Percentiles rank a stretch among this genome's conserved stretches.
These are phyloP conservation scores for Pachypsylla venusta DNA, from an alignment of 1,140 invertebrate species.

Conservation along the genomic window DNA sequence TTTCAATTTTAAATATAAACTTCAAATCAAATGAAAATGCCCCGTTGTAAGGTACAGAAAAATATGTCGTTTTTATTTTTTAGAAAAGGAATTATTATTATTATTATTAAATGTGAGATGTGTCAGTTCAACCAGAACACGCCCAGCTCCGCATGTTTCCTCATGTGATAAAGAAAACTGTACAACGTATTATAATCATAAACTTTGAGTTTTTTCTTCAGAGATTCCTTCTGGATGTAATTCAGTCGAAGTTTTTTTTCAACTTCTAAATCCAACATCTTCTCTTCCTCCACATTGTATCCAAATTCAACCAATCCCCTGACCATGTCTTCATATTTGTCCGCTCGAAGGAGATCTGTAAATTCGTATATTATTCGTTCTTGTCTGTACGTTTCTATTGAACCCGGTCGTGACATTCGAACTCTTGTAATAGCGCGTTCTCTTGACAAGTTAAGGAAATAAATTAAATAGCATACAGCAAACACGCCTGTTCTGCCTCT, in stretches of 20 bases:
- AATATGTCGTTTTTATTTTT: no score
- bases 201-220: not conserved
- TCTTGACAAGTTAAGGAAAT: slow-evolving; percentile 40
- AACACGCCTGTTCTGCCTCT: slow-evolving; percentile 50
- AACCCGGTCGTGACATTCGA: slow-evolving; percentile 42
- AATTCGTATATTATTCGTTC: slow-evolving; percentile 2
- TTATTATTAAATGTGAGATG: no score
- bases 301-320: not conserved
- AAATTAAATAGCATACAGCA: slow-evolving; percentile 50
- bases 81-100: no score
- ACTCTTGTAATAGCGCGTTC: slow-evolving; percentile 44
- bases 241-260: slow-evolving; percentile 1
- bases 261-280: not conserved
- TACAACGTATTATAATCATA: not conserved
- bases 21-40: no score
- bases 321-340: not conserved
- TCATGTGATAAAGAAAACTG: not conserved
- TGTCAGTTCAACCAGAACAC: no score
- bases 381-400: slow-evolving; percentile 48
- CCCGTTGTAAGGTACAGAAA: no score
- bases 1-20: no score
- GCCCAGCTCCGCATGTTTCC: no score
- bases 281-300: not conserved
- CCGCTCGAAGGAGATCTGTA: not conserved
- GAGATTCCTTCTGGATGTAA: not conserved